phyloP scores from a whole-genome alignment of 2,113 vertebrate species.

The Pelecanus crispus region DNA sequence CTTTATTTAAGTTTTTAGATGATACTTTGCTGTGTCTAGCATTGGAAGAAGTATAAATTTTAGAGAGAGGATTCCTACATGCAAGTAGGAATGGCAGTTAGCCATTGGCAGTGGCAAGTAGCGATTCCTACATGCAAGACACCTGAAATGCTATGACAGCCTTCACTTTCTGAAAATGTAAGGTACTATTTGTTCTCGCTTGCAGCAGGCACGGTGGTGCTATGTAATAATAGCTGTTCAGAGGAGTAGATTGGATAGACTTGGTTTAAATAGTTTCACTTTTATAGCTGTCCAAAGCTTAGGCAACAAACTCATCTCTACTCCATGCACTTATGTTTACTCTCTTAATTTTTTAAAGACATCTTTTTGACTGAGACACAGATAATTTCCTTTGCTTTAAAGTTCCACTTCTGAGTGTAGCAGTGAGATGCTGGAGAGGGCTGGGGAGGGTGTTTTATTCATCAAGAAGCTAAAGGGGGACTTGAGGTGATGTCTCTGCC shows the following conservation, averaged over 20 bases:
- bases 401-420: background rate
- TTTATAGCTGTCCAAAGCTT: background rate
- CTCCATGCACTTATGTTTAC: background rate
- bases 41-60: background rate
- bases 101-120: background rate
- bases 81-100: background rate
- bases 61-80: background rate
- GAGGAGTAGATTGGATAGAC: background rate
- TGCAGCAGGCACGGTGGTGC: background rate
- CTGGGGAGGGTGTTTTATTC: background rate
- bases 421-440: background rate
- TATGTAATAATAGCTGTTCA: background rate
- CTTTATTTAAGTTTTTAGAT: background rate
- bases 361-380: background rate
- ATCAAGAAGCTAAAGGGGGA: background rate
- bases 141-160: background rate
- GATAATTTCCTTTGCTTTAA: background rate
- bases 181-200: background rate
- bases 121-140: background rate
- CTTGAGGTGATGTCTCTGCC: slow-evolving; percentile 2
- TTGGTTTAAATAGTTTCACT: background rate
- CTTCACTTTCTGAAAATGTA: background rate
- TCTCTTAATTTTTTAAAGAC: background rate
- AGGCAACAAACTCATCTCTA: background rate
- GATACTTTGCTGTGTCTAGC: background rate